A percentile compares a stretch with the other conserved stretches of the same genome.
Evolutionary conservation across 2,113 vertebrate species (phyloP).

Genomic region (Verasper variegatus): DNA sequence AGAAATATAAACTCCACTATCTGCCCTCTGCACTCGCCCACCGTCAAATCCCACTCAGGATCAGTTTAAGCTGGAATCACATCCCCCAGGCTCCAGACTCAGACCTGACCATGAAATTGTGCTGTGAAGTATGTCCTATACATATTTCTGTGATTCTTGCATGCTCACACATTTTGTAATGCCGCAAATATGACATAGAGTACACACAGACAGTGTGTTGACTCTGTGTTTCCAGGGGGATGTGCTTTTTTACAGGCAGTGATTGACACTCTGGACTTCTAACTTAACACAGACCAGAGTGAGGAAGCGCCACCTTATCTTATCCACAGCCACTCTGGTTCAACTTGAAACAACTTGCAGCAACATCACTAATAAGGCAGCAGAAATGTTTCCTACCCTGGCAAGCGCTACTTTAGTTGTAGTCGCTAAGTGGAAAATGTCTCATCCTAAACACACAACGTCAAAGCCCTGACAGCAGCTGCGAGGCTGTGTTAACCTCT

Average conservation of each 20-base stretch:
- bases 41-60: conserved; percentile 42
- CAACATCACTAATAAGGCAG: conserved; percentile 18
- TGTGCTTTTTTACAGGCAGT: not conserved
- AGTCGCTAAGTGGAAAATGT: not conserved
- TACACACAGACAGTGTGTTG: not conserved
- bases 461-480: not conserved
- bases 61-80: conserved; percentile 36
- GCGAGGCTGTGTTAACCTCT: not conserved
- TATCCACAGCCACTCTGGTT: conserved; percentile 24
- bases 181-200: too few species aligned
- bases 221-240: conserved; percentile 5
- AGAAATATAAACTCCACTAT: not conserved
- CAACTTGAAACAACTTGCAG: conserved; percentile 29
- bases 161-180: not conserved
- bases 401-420: not conserved
- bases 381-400: not conserved
- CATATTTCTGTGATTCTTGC: too few species aligned
- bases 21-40: conserved; percentile 23
- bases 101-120: not conserved
- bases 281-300: conserved; percentile 51
- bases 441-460: not conserved
- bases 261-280: not conserved
- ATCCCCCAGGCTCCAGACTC: conserved; percentile 38
- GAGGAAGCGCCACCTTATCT: conserved; percentile 54
- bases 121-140: too few species aligned